A percentile compares a stretch with the other conserved stretches of the same genome.
These are phyloP conservation scores for Ictidomys tridecemlineatus DNA, from an alignment of 2,113 vertebrate genomes.

Conservation along the genomic window DNA sequence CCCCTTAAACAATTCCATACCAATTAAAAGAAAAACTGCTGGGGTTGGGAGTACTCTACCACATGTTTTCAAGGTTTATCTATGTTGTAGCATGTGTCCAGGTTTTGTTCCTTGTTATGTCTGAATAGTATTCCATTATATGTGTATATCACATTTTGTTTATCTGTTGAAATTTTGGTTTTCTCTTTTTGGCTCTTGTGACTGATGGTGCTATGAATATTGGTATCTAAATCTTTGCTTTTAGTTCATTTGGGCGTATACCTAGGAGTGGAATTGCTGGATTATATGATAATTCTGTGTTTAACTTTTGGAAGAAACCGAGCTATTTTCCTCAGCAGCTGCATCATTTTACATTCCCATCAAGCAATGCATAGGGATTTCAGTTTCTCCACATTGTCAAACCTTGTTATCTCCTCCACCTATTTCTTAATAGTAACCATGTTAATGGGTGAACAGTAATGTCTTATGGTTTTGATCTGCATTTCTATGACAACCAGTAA, in stretches of 20 bases:
- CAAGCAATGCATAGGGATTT: background rate
- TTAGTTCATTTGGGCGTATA: background rate
- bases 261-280: background rate
- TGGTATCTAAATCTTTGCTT: background rate
- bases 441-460: background rate
- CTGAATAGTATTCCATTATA: background rate
- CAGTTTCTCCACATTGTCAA: background rate
- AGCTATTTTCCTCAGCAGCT: background rate
- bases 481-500: background rate
- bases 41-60: background rate
- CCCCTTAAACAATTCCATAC: background rate
- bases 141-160: background rate
- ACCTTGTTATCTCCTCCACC: background rate
- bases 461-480: background rate
- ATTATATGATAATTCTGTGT: background rate
- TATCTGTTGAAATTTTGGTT: background rate
- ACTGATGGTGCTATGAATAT: background rate
- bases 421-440: background rate
- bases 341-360: background rate
- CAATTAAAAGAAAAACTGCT: background rate
- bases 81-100: background rate
- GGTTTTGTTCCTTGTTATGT: background rate
- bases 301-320: constrained; percentile 1
- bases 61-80: background rate
- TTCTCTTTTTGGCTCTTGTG: background rate